phyloP scores from a whole-genome alignment of 2,113 vertebrate species.

The Hyaena hyaena region DNA sequence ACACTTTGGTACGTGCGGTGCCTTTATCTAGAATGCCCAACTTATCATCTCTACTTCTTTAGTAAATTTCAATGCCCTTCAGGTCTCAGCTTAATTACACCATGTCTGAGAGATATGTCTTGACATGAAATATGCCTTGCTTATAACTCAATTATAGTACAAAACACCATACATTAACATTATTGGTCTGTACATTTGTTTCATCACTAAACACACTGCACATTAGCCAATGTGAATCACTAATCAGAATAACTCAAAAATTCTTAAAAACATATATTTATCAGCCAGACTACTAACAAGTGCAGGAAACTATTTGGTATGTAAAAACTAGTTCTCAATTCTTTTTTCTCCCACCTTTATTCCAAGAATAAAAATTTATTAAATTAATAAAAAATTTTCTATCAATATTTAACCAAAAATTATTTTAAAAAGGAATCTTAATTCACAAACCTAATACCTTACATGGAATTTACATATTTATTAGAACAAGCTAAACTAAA shows the following conservation, averaged over 20 bases:
- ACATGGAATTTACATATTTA: background rate
- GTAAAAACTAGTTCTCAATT: background rate
- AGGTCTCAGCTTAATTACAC: background rate
- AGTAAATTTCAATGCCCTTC: background rate
- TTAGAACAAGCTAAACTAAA: conserved; percentile 29
- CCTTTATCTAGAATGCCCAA: background rate
- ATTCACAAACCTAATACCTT: conserved; percentile 21
- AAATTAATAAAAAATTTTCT: conserved; percentile 17
- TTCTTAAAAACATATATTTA: background rate
- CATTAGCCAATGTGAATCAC: background rate
- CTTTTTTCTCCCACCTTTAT: background rate
- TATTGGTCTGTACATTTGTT: background rate
- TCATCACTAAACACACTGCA: background rate
- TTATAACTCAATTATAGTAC: conserved; percentile 1
- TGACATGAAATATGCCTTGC: background rate
- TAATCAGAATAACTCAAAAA: conserved; percentile 8
- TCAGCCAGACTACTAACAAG: background rate
- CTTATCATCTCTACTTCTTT: background rate
- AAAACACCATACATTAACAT: background rate
- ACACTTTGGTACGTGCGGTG: background rate
- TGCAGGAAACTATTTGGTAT: background rate
- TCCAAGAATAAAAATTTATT: conserved; percentile 5
- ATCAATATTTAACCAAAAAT: conserved; percentile 12
- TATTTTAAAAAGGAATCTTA: background rate
- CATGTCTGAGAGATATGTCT: background rate